phyloP scores from a whole-genome alignment of 1,140 invertebrate species.

The Andricus grossulariae region DNA sequence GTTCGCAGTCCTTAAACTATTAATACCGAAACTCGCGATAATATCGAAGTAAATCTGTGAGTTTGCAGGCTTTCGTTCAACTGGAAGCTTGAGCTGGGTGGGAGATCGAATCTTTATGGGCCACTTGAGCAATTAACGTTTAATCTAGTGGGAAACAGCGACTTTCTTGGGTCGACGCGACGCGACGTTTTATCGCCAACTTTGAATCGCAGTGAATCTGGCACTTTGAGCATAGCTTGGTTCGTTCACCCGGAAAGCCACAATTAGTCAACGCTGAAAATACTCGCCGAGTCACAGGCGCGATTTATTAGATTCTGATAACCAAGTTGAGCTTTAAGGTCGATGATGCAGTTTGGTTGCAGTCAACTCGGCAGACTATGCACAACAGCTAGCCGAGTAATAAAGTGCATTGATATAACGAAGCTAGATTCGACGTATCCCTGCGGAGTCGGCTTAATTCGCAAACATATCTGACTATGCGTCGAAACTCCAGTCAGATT shows the following conservation, averaged over 20 bases:
- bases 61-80: constrained; percentile 50
- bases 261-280: neutral
- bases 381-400: neutral
- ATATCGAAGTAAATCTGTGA: constrained; percentile 50
- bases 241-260: constrained; percentile 27
- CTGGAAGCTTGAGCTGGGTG: constrained; percentile 57
- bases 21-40: constrained; percentile 52
- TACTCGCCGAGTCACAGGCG: neutral
- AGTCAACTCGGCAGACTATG: neutral
- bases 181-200: constrained; percentile 48
- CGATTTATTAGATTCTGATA: constrained; percentile 22
- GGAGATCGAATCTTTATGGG: constrained; percentile 54
- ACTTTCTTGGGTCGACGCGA: constrained; percentile 50
- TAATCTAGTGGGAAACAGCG: constrained; percentile 60
- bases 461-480: constrained; percentile 52
- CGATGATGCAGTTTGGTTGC: neutral
- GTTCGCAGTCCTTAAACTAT: constrained; percentile 40
- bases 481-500: constrained; percentile 47
- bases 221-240: constrained; percentile 8
- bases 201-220: constrained; percentile 28
- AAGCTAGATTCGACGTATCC: constrained; percentile 38
- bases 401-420: constrained; percentile 3
- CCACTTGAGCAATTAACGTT: constrained; percentile 63
- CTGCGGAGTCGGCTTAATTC: constrained; percentile 48
- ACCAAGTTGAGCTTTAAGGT: constrained; percentile 19